Conservation (phyloP, 2,797 vertebrate genomes). For the Pseudochromis fuscus region DNA sequence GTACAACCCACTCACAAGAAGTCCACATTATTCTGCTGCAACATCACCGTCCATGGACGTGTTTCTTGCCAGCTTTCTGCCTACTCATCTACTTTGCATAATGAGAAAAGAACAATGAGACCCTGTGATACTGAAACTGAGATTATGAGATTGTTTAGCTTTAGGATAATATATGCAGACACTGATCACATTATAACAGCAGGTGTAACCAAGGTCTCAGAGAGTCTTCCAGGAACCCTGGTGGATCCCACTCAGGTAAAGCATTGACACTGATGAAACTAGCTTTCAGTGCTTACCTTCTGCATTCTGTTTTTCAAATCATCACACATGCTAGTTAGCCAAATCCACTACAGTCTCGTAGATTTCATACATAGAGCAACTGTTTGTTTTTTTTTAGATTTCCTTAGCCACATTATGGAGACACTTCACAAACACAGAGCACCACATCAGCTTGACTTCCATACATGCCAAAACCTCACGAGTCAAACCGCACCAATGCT, state of each 20-base stretch:
- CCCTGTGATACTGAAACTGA: neutral
- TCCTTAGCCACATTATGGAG: constrained; percentile 1
- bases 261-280: neutral
- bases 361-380: too few relatives aligned
- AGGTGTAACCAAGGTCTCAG: constrained; percentile 26
- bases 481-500: fast-evolving
- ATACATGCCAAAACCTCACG: constrained; percentile 15
- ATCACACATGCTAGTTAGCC: neutral
- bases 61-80: neutral
- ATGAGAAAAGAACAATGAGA: constrained; percentile 1
- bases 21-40: neutral
- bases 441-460: constrained; percentile 27
- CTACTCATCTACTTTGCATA: constrained; percentile 17
- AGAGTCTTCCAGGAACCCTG: neutral
- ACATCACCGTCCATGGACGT: neutral
- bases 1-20: constrained; percentile 12
- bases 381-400: neutral
- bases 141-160: neutral
- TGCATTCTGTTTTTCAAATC: neutral
- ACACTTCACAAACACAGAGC: constrained; percentile 31
- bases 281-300: neutral
- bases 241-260: constrained; percentile 7
- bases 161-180: constrained; percentile 30
- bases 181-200: constrained; percentile 17
- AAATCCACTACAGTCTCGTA: neutral